Evolutionary conservation across 2,888 invertebrate genomes (phyloP).

Genomic region (Incurvaria masculella): DNA sequence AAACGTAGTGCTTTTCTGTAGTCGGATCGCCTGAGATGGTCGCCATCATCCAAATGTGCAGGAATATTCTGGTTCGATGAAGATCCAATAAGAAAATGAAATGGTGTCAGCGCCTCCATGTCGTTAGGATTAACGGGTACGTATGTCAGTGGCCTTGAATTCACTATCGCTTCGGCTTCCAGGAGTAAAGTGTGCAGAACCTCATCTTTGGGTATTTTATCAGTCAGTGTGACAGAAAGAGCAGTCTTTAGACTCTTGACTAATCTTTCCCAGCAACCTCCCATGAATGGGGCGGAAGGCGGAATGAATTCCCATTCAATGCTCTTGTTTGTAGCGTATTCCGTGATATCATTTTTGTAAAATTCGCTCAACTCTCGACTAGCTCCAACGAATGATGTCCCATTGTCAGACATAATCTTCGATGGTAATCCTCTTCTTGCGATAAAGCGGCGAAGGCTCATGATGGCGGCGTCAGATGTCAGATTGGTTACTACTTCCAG

Average conservation of each 20-base stretch:
- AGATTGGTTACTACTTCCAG: slow-evolving; percentile 4
- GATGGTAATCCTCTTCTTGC: slow-evolving; percentile 1
- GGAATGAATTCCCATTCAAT: slow-evolving; percentile 1
- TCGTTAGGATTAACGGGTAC: background rate
- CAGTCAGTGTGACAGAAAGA: background rate
- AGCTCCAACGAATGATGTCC: slow-evolving; percentile 1
- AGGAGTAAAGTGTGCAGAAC: slow-evolving; percentile 1
- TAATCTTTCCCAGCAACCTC: slow-evolving; percentile 1
- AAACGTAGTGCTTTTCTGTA: slow-evolving; percentile 1
- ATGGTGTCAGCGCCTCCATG: slow-evolving; percentile 3
- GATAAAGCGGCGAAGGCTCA: slow-evolving; percentile 3
- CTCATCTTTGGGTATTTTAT: background rate
- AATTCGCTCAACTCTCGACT: background rate
- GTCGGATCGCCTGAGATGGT: slow-evolving; percentile 3
- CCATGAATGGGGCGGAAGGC: slow-evolving; percentile 4
- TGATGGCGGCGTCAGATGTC: slow-evolving; percentile 8
- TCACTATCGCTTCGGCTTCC: slow-evolving; percentile 3
- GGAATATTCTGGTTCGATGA: background rate
- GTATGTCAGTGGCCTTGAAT: slow-evolving; percentile 1
- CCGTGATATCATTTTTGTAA: background rate
- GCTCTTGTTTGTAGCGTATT: slow-evolving; percentile 2
- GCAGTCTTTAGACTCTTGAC: background rate
- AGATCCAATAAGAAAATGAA: slow-evolving; percentile 3
- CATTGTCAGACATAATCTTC: slow-evolving; percentile 3
- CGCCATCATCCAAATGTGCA: slow-evolving; percentile 1